Base-by-base conservation (phyloP, 2,888 invertebrate species). In the Petrophora chlorosata region DNA sequence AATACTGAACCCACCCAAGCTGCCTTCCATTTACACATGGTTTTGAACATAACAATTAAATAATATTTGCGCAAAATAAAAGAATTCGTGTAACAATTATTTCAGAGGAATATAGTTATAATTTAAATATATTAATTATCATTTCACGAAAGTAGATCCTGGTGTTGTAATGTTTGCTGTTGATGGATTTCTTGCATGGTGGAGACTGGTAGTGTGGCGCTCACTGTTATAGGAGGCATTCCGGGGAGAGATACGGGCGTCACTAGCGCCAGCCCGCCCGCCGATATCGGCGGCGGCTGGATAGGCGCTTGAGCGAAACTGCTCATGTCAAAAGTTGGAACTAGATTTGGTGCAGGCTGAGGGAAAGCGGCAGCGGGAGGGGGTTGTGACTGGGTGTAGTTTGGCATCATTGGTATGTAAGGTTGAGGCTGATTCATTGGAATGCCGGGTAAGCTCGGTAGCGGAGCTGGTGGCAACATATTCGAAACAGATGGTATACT, bases 181-280 rank as follows among this genome's bases (percentile, higher is more conserved):
- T 90, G 88, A 54, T 89, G 86, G 36, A 91, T 84, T 66, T 91
- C 91, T 65, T 92, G 92, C 73, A 93, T 86, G 7, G 92, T 91
- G 5, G 91, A 85, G 12, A 92, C 92, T 0, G 94, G 94, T 60
- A 94, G 76, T 12, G 94, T 93, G 10, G 94, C 94, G 64, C 94
- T 95, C 8, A 95, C 95, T 10, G 95, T 95, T 55, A 95, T 94
- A 7, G 95, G 94, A 12, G 95, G 95, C 94, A 95, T 94, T 22
- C 95, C 95, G 1, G 95, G 95, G 57, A 95, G 81, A 8, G 93
- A 92, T 30, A 95, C 92, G 0, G 95, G 94, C 0, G 94, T 94
- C 17, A 93, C 92, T 9, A 94, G 91, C 0, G 91, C 85, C 17
- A 89, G 64, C 2, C 87, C 86, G 7, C 87, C 86, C 7, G 73